phyloP scores from a whole-genome alignment of 2,797 vertebrate species.

The Gouania willdenowi region DNA sequence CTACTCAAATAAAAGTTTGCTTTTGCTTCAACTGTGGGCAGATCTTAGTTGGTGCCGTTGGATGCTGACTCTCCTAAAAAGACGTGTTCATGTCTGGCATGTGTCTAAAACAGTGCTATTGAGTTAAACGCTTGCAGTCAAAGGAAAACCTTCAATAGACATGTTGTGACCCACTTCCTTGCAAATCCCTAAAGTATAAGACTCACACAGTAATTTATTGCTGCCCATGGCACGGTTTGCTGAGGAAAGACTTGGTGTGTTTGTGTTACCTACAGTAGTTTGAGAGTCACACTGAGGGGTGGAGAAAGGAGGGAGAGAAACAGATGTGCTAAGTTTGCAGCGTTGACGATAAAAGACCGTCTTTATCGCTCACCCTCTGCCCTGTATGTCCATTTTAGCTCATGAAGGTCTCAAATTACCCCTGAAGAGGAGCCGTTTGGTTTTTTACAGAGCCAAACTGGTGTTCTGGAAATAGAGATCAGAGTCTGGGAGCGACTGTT shows the following conservation, averaged over 20 bases:
- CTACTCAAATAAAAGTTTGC: no score
- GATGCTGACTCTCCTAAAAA: slow-evolving; percentile 9
- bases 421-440: slow-evolving; percentile 4
- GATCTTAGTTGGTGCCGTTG: slow-evolving; percentile 1
- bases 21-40: not conserved
- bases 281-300: slow-evolving; percentile 10
- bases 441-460: slow-evolving; percentile 2
- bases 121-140: no score
- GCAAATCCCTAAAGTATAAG: slow-evolving; percentile 32
- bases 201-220: slow-evolving; percentile 32
- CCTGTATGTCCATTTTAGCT: slow-evolving; percentile 3
- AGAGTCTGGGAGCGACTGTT: not conserved
- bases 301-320: slow-evolving; percentile 13
- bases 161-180: slow-evolving; percentile 27
- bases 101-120: no score
- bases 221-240: slow-evolving; percentile 29
- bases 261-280: slow-evolving; percentile 51
- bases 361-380: slow-evolving; percentile 15
- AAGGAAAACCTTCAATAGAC: slow-evolving; percentile 37
- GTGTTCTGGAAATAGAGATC: slow-evolving; percentile 10
- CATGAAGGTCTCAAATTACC: slow-evolving; percentile 22
- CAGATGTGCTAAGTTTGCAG: slow-evolving; percentile 23
- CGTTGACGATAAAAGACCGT: slow-evolving; percentile 11
- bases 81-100: not conserved
- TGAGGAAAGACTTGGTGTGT: slow-evolving; percentile 34